Conservation (phyloP, 1,140 invertebrate species). For the Brachystomella parvula region DNA sequence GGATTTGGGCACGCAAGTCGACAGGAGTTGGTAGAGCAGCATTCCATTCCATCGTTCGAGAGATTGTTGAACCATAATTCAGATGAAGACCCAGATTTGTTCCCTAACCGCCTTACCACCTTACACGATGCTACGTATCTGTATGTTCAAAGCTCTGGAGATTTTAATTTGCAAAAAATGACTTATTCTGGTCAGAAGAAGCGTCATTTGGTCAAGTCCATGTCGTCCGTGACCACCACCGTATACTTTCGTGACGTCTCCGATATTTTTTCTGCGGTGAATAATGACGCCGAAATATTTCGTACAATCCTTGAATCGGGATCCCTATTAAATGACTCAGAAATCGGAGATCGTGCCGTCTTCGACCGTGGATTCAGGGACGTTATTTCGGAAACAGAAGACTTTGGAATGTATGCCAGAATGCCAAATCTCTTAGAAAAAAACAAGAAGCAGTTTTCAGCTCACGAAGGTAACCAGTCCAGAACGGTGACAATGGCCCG, state of each 20-base stretch:
- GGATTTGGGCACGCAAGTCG: conserved; percentile 10
- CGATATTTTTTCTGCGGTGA: background rate
- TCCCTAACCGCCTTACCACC: background rate
- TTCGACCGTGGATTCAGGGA: conserved; percentile 20
- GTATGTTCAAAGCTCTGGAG: conserved; percentile 11
- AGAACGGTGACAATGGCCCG: conserved; percentile 41
- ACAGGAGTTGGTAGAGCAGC: background rate
- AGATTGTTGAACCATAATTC: background rate
- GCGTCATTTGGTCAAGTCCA: conserved; percentile 7
- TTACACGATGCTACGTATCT: conserved; percentile 20
- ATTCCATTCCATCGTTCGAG: background rate
- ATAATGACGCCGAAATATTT: conserved; percentile 24
- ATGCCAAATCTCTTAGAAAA: conserved; percentile 41
- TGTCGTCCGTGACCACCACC: conserved; percentile 3
- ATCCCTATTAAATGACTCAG: background rate
- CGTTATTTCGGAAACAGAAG: background rate
- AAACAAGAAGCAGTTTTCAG: conserved; percentile 37
- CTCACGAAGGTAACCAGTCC: conserved; percentile 41
- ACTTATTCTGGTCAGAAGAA: conserved; percentile 20
- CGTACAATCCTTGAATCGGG: background rate
- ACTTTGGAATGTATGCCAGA: background rate
- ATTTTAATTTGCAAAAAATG: conserved; percentile 3
- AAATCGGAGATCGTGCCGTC: conserved; percentile 10
- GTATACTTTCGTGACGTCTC: conserved; percentile 16
- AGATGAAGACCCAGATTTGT: background rate